These are phyloP conservation scores for Semnopithecus entellus DNA, from an alignment of 2,113 vertebrate species.

Conservation along the genomic window DNA sequence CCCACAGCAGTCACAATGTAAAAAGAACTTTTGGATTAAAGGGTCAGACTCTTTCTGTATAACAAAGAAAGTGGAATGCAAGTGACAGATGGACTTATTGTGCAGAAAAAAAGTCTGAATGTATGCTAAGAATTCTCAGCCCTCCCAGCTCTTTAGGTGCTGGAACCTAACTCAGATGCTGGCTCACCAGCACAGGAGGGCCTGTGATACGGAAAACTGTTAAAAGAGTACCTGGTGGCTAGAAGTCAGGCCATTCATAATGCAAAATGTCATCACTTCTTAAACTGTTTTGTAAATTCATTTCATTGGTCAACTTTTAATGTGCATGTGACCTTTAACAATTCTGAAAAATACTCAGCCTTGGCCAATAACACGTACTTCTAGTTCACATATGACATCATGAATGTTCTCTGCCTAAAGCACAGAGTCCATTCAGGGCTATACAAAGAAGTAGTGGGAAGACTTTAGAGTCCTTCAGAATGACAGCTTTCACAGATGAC, in stretches of 20 bases:
- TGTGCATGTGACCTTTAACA: not conserved
- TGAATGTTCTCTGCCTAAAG: conserved; percentile 73
- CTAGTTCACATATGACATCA: not conserved
- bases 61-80: conserved; percentile 16
- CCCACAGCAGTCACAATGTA: not conserved
- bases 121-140: not conserved
- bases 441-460: conserved; percentile 88
- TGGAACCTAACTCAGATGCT: not conserved
- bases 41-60: not conserved
- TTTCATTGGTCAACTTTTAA: not conserved
- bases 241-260: not conserved
- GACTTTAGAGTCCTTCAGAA: conserved; percentile 72
- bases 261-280: not conserved
- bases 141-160: not conserved
- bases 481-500: conserved; percentile 81
- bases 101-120: not conserved
- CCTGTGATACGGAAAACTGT: not conserved
- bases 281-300: not conserved
- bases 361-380: not conserved
- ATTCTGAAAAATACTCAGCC: not conserved
- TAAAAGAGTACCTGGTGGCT: not conserved
- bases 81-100: conserved; percentile 33
- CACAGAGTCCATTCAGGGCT: conserved; percentile 84
- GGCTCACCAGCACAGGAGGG: not conserved
- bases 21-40: not conserved